phyloP scores from a whole-genome alignment of 2,797 vertebrate species.

The Morus bassanus region DNA sequence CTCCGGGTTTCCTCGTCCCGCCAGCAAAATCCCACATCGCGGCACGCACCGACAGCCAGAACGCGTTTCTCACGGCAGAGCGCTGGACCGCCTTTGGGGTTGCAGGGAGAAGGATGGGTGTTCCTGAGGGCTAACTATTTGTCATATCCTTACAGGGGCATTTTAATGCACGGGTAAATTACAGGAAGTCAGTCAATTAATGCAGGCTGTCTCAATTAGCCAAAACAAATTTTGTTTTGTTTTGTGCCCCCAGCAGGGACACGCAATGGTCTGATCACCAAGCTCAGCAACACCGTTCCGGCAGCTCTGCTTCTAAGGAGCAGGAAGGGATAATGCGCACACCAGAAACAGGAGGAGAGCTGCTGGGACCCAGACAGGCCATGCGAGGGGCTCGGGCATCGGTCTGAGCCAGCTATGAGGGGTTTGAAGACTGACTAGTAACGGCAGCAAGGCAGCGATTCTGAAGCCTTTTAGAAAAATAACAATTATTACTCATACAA shows the following conservation, averaged over 20 bases:
- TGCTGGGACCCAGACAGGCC: too few relatives aligned
- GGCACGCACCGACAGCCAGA: background rate
- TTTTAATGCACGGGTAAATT: background rate
- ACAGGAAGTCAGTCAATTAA: background rate
- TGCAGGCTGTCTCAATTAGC: background rate
- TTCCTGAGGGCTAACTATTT: background rate
- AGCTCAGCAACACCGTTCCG: too few relatives aligned
- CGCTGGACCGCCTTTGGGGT: background rate
- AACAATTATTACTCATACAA: background rate
- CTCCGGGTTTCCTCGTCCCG: background rate
- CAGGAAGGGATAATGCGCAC: background rate
- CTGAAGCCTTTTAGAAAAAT: background rate
- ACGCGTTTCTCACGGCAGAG: background rate
- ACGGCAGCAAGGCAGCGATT: background rate
- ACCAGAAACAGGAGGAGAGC: background rate
- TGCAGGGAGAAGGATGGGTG: background rate
- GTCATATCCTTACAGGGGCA: background rate
- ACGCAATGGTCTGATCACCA: rapidly evolving
- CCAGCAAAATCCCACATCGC: background rate
- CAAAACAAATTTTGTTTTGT: background rate
- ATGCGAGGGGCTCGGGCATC: background rate
- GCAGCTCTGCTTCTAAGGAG: background rate
- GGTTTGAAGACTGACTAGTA: background rate
- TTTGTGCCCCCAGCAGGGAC: background rate
- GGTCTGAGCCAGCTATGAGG: background rate